Evolutionary conservation across 1,140 invertebrate genomes (phyloP), one percentile per base, ranked within the genome.

Genomic region (Drosophila funebris): DNA sequence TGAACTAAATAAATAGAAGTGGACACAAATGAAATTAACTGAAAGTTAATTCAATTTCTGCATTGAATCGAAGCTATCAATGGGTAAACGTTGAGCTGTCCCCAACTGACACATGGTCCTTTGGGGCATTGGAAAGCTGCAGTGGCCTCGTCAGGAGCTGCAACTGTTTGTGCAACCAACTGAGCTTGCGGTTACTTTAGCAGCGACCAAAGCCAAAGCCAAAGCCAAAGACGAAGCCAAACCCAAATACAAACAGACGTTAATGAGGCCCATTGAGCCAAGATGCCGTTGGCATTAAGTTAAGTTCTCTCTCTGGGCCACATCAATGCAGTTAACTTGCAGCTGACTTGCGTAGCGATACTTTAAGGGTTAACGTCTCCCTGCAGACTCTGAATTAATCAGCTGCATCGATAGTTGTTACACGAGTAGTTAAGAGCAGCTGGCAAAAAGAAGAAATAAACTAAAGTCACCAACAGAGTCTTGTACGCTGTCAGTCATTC

Each of bases 201-300:
- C 41, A 43, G 29, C 11, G 46, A 48, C 6, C 62, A 56, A 14
- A 18, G 8, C 13, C 11, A 36, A 24, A 43, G 39, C 31, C 31
- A 37, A 24, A 56, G 31, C 16, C 5, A 31, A 44, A 44, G 39
- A 33, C 29, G 33, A n/a, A 58, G 41, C 22, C 33, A 58, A 64
- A 44, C 39, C 43, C 68, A 73, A 50, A 56, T 29, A 74, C 57
- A 73, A 52, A 70, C 67, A 66, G 24, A 57, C 43, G 18, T 46
- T 69, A 62, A 71, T 84, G 64, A 69, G 63, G 27, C 68, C 44
- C 60, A 71, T 79, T 85, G 46, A 50, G 43, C 58, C 24, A 43
- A 56, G 31, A 66, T 46, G 39, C 62, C 39, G 29, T 9, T 39
- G 39, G 69, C 60, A 57, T 31, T 37, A 16, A 58, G 4, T 57